A percentile compares a stretch with the other conserved stretches of the same genome.
Evolutionary conservation across 2,113 vertebrate genomes (phyloP).

Genomic region (Etheostoma cragini): DNA sequence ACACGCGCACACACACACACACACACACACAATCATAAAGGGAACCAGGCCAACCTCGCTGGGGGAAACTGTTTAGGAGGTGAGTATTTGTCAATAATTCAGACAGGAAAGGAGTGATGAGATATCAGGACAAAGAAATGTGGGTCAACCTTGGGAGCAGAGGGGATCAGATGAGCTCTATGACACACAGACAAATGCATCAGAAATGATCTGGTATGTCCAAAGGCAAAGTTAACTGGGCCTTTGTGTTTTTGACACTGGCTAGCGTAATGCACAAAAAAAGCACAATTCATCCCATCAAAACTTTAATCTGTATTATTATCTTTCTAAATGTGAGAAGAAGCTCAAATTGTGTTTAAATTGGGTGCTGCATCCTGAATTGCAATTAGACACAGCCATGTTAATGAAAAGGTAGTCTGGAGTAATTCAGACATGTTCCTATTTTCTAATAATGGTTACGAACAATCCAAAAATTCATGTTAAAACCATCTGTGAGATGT

Average conservation of each 20-base stretch:
- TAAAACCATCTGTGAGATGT: conserved; percentile 4
- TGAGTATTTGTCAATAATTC: conserved; percentile 76
- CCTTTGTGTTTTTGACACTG: conserved; percentile 15
- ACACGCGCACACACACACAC: conserved; percentile 32
- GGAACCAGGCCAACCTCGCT: conserved; percentile 55
- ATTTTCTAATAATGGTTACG: background rate
- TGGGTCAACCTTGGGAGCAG: conserved; percentile 67
- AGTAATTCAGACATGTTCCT: background rate
- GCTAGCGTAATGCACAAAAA: conserved; percentile 2
- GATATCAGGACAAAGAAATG: conserved; percentile 68
- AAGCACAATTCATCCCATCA: background rate
- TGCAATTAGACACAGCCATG: conserved; percentile 5
- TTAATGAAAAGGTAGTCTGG: background rate
- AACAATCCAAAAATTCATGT: background rate
- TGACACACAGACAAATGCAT: conserved; percentile 58
- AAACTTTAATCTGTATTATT: background rate
- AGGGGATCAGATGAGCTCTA: conserved; percentile 59
- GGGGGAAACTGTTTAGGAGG: conserved; percentile 59
- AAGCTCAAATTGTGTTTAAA: background rate
- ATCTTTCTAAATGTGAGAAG: background rate
- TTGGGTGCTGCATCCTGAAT: background rate
- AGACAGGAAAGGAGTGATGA: conserved; percentile 62
- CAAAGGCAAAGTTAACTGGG: conserved; percentile 22
- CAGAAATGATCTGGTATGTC: conserved; percentile 35
- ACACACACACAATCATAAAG: conserved; percentile 25